A percentile compares a stretch with the other conserved stretches of the same genome.
Conservation (phyloP, 53 echinoderm and acorn worm species). For the Stichopus horrens region DNA sequence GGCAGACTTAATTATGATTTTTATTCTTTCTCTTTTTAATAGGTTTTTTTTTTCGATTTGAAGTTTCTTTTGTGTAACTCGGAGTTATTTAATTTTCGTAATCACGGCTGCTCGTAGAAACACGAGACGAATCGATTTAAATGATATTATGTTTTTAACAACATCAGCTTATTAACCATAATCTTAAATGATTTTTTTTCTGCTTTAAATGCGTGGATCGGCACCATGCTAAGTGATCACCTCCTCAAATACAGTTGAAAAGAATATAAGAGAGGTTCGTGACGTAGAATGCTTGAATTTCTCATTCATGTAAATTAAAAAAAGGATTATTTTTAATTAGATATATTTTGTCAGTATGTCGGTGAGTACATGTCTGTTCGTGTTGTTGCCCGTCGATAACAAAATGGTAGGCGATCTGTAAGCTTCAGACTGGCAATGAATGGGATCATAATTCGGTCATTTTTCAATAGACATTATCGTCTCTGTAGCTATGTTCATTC, state of each 20-base stretch:
- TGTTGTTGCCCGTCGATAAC: no score
- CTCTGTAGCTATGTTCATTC: no score
- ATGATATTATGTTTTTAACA: not conserved
- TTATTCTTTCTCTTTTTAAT: no score
- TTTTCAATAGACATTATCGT: no score
- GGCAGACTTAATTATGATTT: not conserved
- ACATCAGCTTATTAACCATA: not conserved
- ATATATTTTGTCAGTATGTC: no score
- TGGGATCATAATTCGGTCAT: no score
- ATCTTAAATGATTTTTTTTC: not conserved
- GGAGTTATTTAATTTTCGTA: not conserved
- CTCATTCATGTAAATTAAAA: not conserved
- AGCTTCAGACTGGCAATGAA: no score
- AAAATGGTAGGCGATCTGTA: no score
- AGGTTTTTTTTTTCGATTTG: not conserved
- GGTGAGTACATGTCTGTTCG: no score
- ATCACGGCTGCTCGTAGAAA: slow-evolving; percentile 5
- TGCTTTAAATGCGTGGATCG: not conserved
- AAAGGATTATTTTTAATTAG: no score
- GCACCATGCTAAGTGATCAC: not conserved
- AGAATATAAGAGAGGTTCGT: not conserved
- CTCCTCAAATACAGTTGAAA: not conserved
- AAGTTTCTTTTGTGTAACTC: not conserved
- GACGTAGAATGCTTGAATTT: not conserved
- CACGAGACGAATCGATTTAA: not conserved